Conservation (phyloP, 2,888 invertebrate species). For the Drosophila longiperda region DNA sequence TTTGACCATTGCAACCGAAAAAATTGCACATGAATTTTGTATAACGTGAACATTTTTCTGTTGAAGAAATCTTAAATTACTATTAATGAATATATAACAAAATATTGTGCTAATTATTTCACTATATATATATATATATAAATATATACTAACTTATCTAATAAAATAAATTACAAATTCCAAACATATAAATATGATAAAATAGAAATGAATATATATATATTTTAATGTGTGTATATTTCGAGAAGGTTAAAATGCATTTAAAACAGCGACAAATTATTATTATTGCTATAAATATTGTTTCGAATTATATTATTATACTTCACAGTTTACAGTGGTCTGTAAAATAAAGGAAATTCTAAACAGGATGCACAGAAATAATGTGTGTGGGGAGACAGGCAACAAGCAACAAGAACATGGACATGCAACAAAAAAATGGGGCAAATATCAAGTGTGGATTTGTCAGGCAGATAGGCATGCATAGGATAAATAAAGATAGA, state of each 20-base stretch:
- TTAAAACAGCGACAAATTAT: conserved; percentile 49
- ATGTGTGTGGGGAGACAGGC: neutral
- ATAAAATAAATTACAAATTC: neutral
- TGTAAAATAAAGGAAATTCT: conserved; percentile 15
- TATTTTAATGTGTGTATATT: neutral
- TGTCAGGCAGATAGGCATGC: conserved; percentile 7
- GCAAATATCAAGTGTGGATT: conserved; percentile 20
- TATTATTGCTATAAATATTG: conserved; percentile 3
- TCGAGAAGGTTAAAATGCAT: conserved; percentile 10
- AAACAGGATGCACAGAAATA: neutral
- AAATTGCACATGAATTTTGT: neutral
- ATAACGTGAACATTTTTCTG: neutral
- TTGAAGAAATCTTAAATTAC: neutral
- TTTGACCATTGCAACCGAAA: neutral
- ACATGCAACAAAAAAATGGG: conserved; percentile 14
- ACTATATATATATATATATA: neutral
- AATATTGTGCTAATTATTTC: neutral
- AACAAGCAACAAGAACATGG: neutral
- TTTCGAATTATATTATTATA: neutral
- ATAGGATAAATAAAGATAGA: conserved; percentile 4
- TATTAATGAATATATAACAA: neutral
- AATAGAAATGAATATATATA: conserved; percentile 1
- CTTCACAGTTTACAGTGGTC: conserved; percentile 7
- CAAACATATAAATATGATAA: neutral
- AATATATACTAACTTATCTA: neutral